Evolutionary conservation across 2,888 invertebrate genomes (phyloP).

Genomic region (Tenthredo mesomela): DNA sequence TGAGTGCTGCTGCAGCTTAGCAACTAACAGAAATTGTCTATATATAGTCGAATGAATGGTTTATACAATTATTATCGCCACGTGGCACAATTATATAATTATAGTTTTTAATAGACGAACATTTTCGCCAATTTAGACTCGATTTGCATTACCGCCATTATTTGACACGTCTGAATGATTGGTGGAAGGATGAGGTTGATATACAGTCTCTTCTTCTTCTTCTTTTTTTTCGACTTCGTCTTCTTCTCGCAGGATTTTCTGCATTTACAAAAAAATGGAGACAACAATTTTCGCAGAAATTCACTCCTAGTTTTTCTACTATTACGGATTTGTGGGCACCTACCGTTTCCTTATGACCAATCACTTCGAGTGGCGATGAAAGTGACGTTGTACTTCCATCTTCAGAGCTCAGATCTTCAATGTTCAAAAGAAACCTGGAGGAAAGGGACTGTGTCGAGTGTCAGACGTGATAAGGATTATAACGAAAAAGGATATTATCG

Average conservation of each 20-base stretch:
- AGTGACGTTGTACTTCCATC: constrained; percentile 23
- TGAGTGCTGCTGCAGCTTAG: neutral
- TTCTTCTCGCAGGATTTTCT: neutral
- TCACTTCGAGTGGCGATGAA: neutral
- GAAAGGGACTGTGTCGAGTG: neutral
- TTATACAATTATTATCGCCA: neutral
- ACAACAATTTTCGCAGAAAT: neutral
- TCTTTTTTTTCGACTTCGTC: neutral
- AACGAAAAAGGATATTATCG: neutral
- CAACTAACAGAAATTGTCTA: neutral
- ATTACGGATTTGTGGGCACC: neutral
- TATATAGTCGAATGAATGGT: neutral
- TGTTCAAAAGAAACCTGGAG: neutral
- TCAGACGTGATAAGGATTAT: constrained; percentile 1
- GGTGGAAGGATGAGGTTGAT: neutral
- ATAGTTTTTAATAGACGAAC: neutral
- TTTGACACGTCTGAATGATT: neutral
- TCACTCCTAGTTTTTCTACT: too few relatives aligned
- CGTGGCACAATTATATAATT: neutral
- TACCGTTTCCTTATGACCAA: neutral
- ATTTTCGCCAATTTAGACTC: neutral
- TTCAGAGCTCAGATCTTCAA: constrained; percentile 22
- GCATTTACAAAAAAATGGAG: neutral
- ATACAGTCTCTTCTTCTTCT: neutral
- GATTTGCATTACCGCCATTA: neutral